Percentiles rank a stretch among this genome's conserved stretches.
Evolutionary conservation across 1,140 invertebrate genomes (phyloP).

Genomic region (Procambarus clarkii): DNA sequence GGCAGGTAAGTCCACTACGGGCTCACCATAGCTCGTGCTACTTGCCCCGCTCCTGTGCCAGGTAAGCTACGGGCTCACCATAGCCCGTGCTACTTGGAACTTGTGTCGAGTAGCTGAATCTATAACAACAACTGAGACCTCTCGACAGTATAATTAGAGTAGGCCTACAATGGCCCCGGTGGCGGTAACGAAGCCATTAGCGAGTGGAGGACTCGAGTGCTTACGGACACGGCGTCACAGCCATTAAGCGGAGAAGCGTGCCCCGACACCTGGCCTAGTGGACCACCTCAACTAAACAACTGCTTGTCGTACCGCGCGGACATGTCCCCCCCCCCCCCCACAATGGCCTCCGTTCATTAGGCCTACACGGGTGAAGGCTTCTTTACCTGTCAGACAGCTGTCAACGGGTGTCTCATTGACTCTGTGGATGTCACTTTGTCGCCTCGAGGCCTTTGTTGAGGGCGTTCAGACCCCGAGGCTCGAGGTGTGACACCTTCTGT

Average conservation of each 20-base stretch:
- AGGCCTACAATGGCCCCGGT: too few species aligned
- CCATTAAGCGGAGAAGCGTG: neutral
- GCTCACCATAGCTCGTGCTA: too few species aligned
- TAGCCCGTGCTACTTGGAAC: too few species aligned
- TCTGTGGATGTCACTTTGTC: constrained; percentile 65
- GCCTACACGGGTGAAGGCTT: constrained; percentile 25
- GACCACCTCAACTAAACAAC: neutral
- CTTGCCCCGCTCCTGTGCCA: too few species aligned
- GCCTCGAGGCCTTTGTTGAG: constrained; percentile 43
- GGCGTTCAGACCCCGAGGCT: constrained; percentile 55
- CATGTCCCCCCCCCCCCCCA: neutral
- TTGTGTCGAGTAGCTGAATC: too few species aligned
- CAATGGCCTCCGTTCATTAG: constrained; percentile 28
- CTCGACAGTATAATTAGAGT: too few species aligned
- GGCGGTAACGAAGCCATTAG: too few species aligned
- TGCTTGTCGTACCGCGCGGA: neutral
- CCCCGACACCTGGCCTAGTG: neutral
- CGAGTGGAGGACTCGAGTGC: neutral
- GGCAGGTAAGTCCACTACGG: too few species aligned
- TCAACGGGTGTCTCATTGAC: constrained; percentile 58
- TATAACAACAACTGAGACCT: too few species aligned
- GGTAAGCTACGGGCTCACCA: too few species aligned
- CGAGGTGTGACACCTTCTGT: constrained; percentile 45
- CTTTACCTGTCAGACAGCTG: constrained; percentile 9
- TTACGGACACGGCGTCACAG: neutral